Evolutionary conservation across 37 sponge, comb jelly and placozoan genomes (phyloP).

Genomic region (Chondrosia reniformis): DNA sequence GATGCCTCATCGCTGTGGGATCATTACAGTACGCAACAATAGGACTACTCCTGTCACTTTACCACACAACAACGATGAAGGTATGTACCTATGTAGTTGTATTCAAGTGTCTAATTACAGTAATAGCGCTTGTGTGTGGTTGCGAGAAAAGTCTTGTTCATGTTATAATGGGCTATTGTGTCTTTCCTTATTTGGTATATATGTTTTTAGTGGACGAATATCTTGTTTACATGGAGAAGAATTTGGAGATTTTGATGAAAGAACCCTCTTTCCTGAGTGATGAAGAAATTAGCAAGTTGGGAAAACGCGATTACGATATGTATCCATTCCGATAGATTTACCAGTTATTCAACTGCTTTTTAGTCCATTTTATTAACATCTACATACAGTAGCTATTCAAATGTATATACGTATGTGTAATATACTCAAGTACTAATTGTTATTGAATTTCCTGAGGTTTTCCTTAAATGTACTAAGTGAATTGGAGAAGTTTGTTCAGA

Average conservation of each 20-base stretch:
- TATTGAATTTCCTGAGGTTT: no score
- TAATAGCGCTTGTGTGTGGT: no score
- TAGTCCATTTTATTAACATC: background rate
- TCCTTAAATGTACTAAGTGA: no score
- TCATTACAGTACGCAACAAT: constrained; percentile 54
- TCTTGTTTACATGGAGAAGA: constrained; percentile 29
- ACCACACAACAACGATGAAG: constrained; percentile 55
- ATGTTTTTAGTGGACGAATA: constrained; percentile 52
- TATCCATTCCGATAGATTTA: no score
- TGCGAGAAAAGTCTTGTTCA: no score
- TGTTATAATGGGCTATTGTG: no score
- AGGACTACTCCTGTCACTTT: background rate
- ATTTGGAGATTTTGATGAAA: constrained; percentile 40
- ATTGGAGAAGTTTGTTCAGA: constrained; percentile 81
- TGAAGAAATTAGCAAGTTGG: constrained; percentile 64
- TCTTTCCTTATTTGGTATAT: no score
- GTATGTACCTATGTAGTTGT: constrained; percentile 36
- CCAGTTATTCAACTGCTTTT: no score
- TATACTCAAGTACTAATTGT: background rate
- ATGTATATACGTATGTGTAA: background rate
- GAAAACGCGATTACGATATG: constrained; percentile 66
- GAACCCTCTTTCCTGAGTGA: constrained; percentile 31
- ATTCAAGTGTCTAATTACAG: no score
- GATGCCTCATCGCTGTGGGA: constrained; percentile 92
- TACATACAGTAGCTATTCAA: background rate